Base-by-base conservation (phyloP, 2,797 vertebrate species). In the Tokudaia tokunoshimensis region DNA sequence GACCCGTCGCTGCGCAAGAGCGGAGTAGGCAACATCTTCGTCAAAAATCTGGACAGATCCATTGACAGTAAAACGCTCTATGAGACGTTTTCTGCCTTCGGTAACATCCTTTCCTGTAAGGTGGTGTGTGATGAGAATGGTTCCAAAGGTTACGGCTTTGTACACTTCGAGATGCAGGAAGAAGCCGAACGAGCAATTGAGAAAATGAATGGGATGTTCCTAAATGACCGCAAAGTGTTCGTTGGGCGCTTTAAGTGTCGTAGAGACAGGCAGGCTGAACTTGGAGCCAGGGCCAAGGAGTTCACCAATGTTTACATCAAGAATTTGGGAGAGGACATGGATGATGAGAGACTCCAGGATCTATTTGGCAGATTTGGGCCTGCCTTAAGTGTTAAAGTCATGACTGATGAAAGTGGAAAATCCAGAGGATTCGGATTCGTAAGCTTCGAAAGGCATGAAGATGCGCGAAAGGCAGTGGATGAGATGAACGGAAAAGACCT, bases 181-280 rank as follows among this genome's bases (percentile, higher is more conserved):
- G 99, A 99, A 91, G 99, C 99, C 80, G 99, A 99, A 98, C 99
- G 99, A 92, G 99, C 99, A 98, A 99, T 99, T 98, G 99, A 99
- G 98, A 99, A 99, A 99, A 99, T 99, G 99, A 99, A 99, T 97
- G 99, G 99, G 98, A 99, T 99, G 99, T 99, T 99, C 98, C 99
- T 99, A 97, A 99, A 99, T 98, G 99, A 99, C 98, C 99, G 99
- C 98, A 99, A 99, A 99, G 99, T 99, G 99, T 99, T 99, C 98
- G 99, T 99, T 80, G 99, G 99, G 8, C 99, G 99, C 78, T 99
- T 99, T 96, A 99, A 99, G 97, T 99, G 99, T 0, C 99, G 99
- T 47, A 99, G 99, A 98, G 99, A 99, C 96, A 98, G 99, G 70
- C 99, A 99, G 97, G 99, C 99, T 91, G 99, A 99, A 95, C 99